Percentiles rank a stretch among this genome's conserved stretches.
phyloP scores from a whole-genome alignment of 2,113 vertebrate genomes.

The Pluvianellus socialis region DNA sequence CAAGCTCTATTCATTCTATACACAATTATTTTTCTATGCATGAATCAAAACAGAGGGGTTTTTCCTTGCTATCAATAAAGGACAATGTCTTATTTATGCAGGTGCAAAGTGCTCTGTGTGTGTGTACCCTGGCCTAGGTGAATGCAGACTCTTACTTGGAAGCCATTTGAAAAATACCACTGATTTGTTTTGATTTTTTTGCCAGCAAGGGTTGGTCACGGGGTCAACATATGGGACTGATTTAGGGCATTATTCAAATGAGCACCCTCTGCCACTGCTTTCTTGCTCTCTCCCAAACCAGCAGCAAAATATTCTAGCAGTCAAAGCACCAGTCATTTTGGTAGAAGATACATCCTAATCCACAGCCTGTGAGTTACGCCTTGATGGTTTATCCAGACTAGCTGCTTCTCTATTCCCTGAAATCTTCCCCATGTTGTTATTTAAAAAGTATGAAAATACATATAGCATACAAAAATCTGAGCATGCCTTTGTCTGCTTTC shows the following conservation, averaged over 20 bases:
- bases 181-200: slow-evolving; percentile 56
- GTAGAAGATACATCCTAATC: background rate
- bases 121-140: slow-evolving; percentile 7
- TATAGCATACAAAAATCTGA: background rate
- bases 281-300: slow-evolving; percentile 18
- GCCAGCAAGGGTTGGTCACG: slow-evolving; percentile 34
- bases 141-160: slow-evolving; percentile 39
- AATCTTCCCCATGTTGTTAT: background rate
- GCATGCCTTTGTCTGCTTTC: background rate
- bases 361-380: background rate
- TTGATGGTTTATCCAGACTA: background rate
- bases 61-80: slow-evolving; percentile 10
- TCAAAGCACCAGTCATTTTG: background rate
- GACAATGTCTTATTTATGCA: slow-evolving; percentile 46
- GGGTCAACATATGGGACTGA: slow-evolving; percentile 69
- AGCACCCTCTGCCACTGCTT: slow-evolving; percentile 28
- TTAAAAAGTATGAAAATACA: background rate
- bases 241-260: slow-evolving; percentile 64
- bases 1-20: slow-evolving; percentile 23
- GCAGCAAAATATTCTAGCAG: background rate
- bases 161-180: slow-evolving; percentile 44
- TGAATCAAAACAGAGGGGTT: slow-evolving; percentile 10
- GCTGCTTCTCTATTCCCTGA: background rate
- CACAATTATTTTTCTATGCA: slow-evolving; percentile 42
- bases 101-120: background rate